phyloP scores from a whole-genome alignment of 2,888 invertebrate species.

The Pachycephus smyrnensis region DNA sequence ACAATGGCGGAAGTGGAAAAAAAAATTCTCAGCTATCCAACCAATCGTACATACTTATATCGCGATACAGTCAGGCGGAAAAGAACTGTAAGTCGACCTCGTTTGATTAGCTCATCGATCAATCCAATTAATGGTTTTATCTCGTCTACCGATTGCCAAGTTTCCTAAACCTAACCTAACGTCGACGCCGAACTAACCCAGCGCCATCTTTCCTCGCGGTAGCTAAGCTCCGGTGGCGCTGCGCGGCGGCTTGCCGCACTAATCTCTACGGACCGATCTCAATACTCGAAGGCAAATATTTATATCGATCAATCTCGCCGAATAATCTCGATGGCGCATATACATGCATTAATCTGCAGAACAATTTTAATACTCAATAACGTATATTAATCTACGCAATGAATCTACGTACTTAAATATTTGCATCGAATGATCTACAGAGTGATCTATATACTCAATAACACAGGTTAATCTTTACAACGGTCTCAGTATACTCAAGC shows the following conservation, averaged over 20 bases:
- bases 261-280: not conserved
- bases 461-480: not conserved
- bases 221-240: not conserved
- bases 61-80: too few relatives aligned
- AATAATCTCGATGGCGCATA: not conserved
- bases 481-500: not conserved
- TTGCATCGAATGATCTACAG: not conserved
- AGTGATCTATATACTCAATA: not conserved
- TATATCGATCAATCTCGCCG: not conserved
- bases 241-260: not conserved
- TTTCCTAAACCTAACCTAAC: too few relatives aligned
- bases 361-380: not conserved
- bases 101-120: too few relatives aligned
- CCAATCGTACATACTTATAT: too few relatives aligned
- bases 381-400: not conserved
- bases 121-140: too few relatives aligned
- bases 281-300: not conserved
- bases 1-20: too few relatives aligned
- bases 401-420: not conserved
- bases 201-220: too few relatives aligned
- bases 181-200: too few relatives aligned
- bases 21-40: too few relatives aligned
- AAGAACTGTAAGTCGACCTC: too few relatives aligned
- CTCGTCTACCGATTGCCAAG: too few relatives aligned
- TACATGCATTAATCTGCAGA: not conserved